Percentiles rank a stretch among this genome's conserved stretches.
These are phyloP conservation scores for Agrotis clavis DNA, from an alignment of 2,888 invertebrate species.

Conservation along the genomic window DNA sequence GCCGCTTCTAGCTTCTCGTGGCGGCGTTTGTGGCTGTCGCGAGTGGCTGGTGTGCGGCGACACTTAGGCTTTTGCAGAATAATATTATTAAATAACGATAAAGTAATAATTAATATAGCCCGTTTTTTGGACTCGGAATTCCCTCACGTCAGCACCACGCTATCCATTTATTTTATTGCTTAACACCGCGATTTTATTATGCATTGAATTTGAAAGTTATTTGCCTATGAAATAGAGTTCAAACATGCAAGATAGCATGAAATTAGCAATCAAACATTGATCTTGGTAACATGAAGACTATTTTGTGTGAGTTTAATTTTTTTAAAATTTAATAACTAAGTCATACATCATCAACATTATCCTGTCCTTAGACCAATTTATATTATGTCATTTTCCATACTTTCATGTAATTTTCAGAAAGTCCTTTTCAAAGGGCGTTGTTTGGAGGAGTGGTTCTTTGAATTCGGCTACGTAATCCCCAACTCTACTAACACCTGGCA, in stretches of 20 bases:
- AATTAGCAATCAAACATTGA: too few species aligned
- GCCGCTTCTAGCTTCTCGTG: too few species aligned
- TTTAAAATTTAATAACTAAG: too few species aligned
- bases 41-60: too few species aligned
- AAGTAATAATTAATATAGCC: too few species aligned
- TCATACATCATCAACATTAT: too few species aligned
- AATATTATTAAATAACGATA: too few species aligned
- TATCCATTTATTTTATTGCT: not conserved
- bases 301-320: too few species aligned
- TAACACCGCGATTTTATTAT: not conserved
- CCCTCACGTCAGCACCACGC: not conserved
- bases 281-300: not conserved
- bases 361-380: too few species aligned
- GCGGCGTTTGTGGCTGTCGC: too few species aligned
- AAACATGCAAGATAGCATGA: not conserved
- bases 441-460: slow-evolving; percentile 99
- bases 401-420: slow-evolving; percentile 90
- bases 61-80: too few species aligned
- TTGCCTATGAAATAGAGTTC: not conserved
- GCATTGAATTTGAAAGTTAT: not conserved
- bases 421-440: slow-evolving; percentile 96
- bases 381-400: too few species aligned
- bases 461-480: slow-evolving; percentile 99
- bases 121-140: not conserved
- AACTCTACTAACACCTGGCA: slow-evolving; percentile 99